Evolutionary conservation across 2,113 vertebrate species (phyloP).

Genomic region (Ailuropoda melanoleuca): DNA sequence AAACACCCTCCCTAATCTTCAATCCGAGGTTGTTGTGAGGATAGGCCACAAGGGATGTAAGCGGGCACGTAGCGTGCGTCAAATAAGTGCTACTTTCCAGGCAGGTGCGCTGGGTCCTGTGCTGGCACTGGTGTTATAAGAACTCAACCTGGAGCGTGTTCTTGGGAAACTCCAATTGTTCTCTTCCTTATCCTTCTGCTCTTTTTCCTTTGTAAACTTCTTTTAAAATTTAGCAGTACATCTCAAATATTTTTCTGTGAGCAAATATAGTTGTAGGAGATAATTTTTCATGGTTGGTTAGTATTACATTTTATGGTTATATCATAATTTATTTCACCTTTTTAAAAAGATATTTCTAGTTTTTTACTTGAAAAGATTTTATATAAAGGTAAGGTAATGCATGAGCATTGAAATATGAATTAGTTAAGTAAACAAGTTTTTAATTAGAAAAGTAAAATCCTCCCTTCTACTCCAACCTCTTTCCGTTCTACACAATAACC

Average conservation of each 20-base stretch:
- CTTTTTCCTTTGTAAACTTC: slow-evolving; percentile 3
- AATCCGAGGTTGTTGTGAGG: not conserved
- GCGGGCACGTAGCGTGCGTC: not conserved
- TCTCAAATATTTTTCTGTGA: not conserved
- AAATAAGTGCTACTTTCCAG: not conserved
- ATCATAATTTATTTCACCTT: slow-evolving; percentile 34
- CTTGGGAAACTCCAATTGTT: not conserved
- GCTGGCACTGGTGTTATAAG: not conserved
- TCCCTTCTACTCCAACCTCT: not conserved
- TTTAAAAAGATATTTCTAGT: not conserved
- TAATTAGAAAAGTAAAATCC: slow-evolving; percentile 6
- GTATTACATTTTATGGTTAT: not conserved
- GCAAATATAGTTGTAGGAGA: slow-evolving; percentile 10
- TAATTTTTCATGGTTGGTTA: slow-evolving; percentile 38
- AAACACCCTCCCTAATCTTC: not conserved
- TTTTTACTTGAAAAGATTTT: not conserved
- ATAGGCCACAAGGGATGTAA: not conserved
- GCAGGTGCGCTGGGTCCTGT: not conserved
- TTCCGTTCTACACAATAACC: not conserved
- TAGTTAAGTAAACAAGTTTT: not conserved
- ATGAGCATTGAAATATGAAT: not conserved
- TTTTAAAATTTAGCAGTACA: not conserved
- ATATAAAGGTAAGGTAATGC: not conserved
- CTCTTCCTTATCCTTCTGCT: not conserved
- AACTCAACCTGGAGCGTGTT: not conserved